Evolutionary conservation across 2,113 vertebrate genomes (phyloP).

Genomic region (Phrynosoma blainvillii): DNA sequence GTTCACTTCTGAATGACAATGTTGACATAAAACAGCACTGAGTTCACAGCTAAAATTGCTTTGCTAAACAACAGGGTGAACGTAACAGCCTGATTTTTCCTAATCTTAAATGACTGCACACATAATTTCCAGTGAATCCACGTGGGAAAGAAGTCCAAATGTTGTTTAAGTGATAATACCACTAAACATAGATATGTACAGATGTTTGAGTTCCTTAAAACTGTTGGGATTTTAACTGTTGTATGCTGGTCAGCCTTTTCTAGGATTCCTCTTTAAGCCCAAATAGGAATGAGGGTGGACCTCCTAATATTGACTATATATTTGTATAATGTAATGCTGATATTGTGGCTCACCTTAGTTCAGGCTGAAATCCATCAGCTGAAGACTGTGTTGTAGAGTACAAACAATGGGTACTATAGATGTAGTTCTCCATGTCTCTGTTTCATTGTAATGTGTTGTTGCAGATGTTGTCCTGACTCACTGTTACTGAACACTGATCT

Average conservation of each 20-base stretch:
- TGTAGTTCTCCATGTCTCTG: neutral
- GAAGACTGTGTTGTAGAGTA: neutral
- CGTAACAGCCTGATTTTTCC: no score
- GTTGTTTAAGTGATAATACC: neutral
- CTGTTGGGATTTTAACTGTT: neutral
- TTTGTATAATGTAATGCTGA: neutral
- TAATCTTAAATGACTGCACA: no score
- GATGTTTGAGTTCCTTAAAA: neutral
- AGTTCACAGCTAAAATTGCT: no score
- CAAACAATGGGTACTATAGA: neutral
- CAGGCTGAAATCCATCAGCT: neutral
- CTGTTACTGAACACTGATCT: neutral
- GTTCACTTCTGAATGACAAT: neutral
- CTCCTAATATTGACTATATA: neutral
- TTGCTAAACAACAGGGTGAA: no score
- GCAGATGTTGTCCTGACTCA: neutral
- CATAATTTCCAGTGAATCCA: no score
- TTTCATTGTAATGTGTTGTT: neutral
- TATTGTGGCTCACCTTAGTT: neutral
- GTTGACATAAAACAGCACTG: neutral
- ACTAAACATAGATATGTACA: neutral
- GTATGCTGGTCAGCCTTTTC: neutral
- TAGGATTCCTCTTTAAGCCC: neutral
- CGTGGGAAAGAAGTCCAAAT: neutral
- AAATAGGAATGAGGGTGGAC: neutral